Conservation (phyloP, 2,113 vertebrate genomes). For the Pelecanus crispus region DNA sequence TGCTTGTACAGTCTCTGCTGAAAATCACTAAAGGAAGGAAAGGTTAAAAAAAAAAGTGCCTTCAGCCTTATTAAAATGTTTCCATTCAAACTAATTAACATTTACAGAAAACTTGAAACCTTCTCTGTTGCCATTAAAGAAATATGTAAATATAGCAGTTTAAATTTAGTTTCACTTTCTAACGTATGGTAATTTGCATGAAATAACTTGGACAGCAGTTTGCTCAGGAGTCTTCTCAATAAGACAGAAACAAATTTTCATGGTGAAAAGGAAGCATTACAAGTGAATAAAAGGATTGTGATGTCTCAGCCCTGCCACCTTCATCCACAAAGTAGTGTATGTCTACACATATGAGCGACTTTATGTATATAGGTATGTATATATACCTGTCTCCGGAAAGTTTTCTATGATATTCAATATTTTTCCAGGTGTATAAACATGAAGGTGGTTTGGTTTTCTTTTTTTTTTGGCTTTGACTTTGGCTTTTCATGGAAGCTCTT, state of each 20-base stretch:
- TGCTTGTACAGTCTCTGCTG: background rate
- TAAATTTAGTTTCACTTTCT: background rate
- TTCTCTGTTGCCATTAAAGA: background rate
- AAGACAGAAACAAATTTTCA: background rate
- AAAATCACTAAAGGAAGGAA: background rate
- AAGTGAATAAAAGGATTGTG: background rate
- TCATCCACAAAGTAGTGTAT: background rate
- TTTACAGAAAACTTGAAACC: background rate
- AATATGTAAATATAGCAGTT: background rate
- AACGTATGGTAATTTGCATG: background rate
- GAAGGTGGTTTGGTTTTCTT: fast-evolving
- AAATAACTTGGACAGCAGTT: background rate
- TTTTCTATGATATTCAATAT: background rate
- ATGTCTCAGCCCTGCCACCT: background rate
- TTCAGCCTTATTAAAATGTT: background rate
- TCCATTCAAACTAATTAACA: background rate
- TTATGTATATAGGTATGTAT: background rate
- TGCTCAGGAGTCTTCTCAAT: background rate
- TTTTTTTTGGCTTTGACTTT: background rate
- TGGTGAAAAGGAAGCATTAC: background rate
- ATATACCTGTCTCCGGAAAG: background rate
- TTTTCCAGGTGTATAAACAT: background rate
- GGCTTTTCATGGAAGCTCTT: background rate
- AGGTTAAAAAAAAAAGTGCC: background rate
- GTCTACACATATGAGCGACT: background rate